Conservation (phyloP, 2,113 vertebrate species). For the Carassius auratus region DNA sequence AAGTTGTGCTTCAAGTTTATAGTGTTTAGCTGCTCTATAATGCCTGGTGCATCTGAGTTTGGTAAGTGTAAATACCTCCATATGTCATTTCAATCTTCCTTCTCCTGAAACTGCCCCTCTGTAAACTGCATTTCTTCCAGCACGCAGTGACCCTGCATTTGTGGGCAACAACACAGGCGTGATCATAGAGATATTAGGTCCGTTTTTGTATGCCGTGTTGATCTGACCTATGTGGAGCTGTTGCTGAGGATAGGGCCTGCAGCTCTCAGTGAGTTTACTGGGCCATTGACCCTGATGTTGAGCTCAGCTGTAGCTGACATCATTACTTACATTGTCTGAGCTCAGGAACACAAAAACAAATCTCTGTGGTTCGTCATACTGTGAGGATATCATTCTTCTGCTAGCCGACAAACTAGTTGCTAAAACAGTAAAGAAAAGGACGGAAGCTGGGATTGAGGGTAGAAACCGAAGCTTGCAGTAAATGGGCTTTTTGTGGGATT, state of each 20-base stretch:
- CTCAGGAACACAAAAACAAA: background rate
- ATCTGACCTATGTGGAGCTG: background rate
- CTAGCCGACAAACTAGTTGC: conserved; percentile 59
- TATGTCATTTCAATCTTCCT: background rate
- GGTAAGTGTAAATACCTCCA: background rate
- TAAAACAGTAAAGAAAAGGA: conserved; percentile 68
- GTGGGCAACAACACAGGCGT: background rate
- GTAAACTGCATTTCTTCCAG: background rate
- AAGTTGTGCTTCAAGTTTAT: background rate
- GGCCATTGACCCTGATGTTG: conserved; percentile 19
- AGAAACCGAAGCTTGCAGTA: conserved; percentile 70
- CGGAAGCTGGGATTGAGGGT: conserved; percentile 57
- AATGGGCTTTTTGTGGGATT: conserved; percentile 77
- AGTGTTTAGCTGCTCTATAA: background rate
- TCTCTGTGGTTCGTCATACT: conserved; percentile 16
- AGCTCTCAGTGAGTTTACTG: conserved; percentile 4
- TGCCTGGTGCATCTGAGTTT: background rate
- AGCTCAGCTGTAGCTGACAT: conserved; percentile 7
- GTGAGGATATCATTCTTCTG: conserved; percentile 72
- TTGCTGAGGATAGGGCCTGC: background rate
- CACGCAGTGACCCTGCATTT: background rate
- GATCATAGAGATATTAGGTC: conserved; percentile 20
- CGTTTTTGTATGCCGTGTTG: background rate
- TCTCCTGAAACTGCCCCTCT: background rate
- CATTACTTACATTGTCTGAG: conserved; percentile 37